Conservation (phyloP, 2,113 vertebrate genomes). For the Sceloporus tristichus region DNA sequence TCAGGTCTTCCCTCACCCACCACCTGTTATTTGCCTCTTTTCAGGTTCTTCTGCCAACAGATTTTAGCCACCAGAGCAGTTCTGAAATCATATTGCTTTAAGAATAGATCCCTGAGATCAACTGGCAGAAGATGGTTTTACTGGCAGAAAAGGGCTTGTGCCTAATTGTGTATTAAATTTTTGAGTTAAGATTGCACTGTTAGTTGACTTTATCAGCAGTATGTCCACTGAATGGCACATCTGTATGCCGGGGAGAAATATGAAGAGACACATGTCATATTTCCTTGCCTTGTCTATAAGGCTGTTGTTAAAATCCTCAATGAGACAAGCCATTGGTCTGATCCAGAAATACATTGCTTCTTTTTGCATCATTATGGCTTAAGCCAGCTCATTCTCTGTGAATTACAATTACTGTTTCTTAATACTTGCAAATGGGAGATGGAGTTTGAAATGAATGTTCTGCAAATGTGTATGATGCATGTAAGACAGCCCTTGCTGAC, state of each 20-base stretch:
- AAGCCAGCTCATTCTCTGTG: neutral
- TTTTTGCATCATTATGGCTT: neutral
- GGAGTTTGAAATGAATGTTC: neutral
- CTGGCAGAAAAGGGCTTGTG: too few relatives aligned
- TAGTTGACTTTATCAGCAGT: neutral
- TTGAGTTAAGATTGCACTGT: neutral
- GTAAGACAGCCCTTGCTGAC: neutral
- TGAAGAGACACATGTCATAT: neutral
- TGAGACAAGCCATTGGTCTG: neutral
- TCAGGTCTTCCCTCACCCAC: too few relatives aligned
- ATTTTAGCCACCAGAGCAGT: too few relatives aligned
- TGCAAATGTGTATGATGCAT: neutral
- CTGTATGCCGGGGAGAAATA: neutral
- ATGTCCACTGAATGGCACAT: neutral
- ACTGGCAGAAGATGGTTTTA: too few relatives aligned
- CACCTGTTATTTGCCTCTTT: too few relatives aligned
- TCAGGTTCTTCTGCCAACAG: too few relatives aligned
- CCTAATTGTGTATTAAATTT: too few relatives aligned
- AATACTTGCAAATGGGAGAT: neutral
- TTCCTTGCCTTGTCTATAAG: neutral
- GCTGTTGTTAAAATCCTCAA: neutral
- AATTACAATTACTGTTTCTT: neutral
- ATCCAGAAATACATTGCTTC: neutral
- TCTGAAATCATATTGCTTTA: too few relatives aligned
- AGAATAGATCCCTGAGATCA: too few relatives aligned